Conservation (phyloP, 2,113 vertebrate genomes). For the Pelusios castaneus region DNA sequence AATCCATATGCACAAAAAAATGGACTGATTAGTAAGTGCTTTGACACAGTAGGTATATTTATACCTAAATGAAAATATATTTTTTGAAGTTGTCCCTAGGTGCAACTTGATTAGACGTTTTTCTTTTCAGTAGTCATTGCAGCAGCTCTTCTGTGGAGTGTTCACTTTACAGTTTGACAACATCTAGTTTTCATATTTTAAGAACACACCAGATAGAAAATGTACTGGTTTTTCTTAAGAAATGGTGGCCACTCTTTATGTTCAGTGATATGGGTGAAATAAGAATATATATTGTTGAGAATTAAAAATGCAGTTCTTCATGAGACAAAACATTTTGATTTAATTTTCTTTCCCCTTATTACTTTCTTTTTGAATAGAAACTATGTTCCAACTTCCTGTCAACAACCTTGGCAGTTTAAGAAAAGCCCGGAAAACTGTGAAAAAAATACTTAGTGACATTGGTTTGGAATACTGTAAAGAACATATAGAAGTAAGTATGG, state of each 20-base stretch:
- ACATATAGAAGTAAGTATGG: constrained; percentile 92
- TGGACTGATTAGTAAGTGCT: not conserved
- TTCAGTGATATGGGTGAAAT: constrained; percentile 47
- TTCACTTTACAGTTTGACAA: not conserved
- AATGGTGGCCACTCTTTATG: constrained; percentile 45
- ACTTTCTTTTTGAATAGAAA: constrained; percentile 85
- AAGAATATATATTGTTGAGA: constrained; percentile 35
- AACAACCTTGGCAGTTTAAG: constrained; percentile 99
- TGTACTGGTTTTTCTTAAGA: constrained; percentile 5
- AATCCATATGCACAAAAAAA: not conserved
- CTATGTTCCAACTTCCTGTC: constrained; percentile 99
- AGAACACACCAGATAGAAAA: constrained; percentile 8
- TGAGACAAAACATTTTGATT: constrained; percentile 64
- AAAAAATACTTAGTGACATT: constrained; percentile 98
- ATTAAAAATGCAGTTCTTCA: not conserved
- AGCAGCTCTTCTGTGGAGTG: not conserved
- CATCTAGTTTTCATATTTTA: constrained; percentile 25
- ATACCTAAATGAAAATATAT: not conserved
- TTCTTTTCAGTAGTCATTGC: not conserved
- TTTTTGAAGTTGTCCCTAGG: not conserved
- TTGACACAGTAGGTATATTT: not conserved
- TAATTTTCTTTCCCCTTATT: constrained; percentile 67
- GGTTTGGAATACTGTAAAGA: constrained; percentile 98
- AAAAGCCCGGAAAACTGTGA: constrained; percentile 99
- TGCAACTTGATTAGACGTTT: not conserved